Conservation (phyloP, 2,113 vertebrate genomes). For the Caranx ignobilis region DNA sequence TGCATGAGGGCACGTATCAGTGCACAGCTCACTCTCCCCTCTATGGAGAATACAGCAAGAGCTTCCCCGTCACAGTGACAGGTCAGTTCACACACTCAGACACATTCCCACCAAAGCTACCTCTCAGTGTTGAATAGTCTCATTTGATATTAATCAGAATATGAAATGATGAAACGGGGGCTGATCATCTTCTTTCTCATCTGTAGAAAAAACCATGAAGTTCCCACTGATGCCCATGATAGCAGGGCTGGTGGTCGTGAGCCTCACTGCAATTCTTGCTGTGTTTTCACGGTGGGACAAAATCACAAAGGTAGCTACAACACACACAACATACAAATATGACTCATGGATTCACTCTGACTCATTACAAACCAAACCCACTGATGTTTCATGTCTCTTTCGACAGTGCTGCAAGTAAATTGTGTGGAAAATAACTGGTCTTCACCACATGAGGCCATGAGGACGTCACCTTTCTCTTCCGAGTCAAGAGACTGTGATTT, state of each 20-base stretch:
- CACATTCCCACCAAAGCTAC: neutral
- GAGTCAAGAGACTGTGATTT: neutral
- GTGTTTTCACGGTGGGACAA: slow-evolving; percentile 71
- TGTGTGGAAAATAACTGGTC: neutral
- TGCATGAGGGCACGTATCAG: slow-evolving; percentile 74
- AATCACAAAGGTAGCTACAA: slow-evolving; percentile 68
- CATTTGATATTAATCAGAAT: neutral
- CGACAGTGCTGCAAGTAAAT: slow-evolving; percentile 73
- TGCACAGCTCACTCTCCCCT: slow-evolving; percentile 59
- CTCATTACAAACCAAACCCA: neutral
- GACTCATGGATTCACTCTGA: neutral
- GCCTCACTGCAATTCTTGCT: slow-evolving; percentile 74
- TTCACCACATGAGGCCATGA: neutral
- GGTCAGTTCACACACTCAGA: slow-evolving; percentile 68
- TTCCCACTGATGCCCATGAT: slow-evolving; percentile 80
- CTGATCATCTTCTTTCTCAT: slow-evolving; percentile 14
- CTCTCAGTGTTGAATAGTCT: neutral
- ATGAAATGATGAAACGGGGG: neutral
- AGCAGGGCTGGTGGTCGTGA: slow-evolving; percentile 80
- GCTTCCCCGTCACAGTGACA: slow-evolving; percentile 71
- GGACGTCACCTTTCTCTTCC: neutral
- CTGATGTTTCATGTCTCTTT: slow-evolving; percentile 35
- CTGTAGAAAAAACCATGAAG: slow-evolving; percentile 72
- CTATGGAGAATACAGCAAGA: slow-evolving; percentile 41
- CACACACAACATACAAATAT: neutral